A percentile compares a stretch with the other conserved stretches of the same genome.
Evolutionary conservation across 2,797 vertebrate genomes (phyloP).

Genomic region (Cyprinella venusta): DNA sequence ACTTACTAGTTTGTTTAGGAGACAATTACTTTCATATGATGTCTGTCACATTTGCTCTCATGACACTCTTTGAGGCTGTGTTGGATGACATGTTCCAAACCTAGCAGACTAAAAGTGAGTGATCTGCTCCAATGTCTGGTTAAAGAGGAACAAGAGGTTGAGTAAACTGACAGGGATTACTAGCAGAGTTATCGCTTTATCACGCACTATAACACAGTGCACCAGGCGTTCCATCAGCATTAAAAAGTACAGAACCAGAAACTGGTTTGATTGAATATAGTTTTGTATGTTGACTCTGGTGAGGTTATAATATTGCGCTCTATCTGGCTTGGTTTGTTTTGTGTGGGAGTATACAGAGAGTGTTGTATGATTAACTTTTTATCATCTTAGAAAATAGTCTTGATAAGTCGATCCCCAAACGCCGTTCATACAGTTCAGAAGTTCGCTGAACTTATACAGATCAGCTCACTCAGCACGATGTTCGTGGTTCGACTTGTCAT

Average conservation of each 20-base stretch:
- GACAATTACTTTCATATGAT: slow-evolving; percentile 37
- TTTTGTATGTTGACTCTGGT: neutral
- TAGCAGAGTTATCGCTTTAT: slow-evolving; percentile 36
- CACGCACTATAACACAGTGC: slow-evolving; percentile 29
- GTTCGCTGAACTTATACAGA: too few species aligned
- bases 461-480: too few species aligned
- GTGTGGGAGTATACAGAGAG: neutral
- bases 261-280: neutral
- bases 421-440: too few species aligned
- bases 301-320: neutral
- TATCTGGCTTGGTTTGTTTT: neutral
- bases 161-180: slow-evolving; percentile 15
- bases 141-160: slow-evolving; percentile 14
- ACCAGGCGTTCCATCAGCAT: slow-evolving; percentile 1
- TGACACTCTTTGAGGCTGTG: slow-evolving; percentile 42
- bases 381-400: too few species aligned
- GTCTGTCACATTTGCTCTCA: slow-evolving; percentile 32
- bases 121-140: slow-evolving; percentile 21
- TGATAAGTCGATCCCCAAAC: too few species aligned
- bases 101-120: slow-evolving; percentile 50
- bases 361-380: too few species aligned
- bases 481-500: too few species aligned
- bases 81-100: slow-evolving; percentile 46
- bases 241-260: neutral
- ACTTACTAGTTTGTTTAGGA: neutral